phyloP scores from a whole-genome alignment of 2,888 invertebrate genomes.

The Odontocolon sp. region DNA sequence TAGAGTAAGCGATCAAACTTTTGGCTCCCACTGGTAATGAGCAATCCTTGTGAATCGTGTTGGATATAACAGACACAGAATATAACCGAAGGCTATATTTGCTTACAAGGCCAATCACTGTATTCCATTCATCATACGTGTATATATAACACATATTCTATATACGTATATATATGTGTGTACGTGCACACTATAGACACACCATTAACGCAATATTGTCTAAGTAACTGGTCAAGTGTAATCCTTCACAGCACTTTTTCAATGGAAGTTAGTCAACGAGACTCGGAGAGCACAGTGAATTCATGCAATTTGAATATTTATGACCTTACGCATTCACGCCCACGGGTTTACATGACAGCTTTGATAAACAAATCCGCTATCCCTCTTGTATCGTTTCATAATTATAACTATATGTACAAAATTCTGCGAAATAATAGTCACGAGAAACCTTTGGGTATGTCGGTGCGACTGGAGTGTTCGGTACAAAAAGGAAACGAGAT shows the following conservation, averaged over 20 bases:
- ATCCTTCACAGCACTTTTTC: neutral
- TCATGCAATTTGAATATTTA: conserved; percentile 30
- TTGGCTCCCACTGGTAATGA: too few relatives aligned
- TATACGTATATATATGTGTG: neutral
- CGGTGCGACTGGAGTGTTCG: neutral
- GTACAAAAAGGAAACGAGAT: neutral
- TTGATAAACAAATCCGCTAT: too few relatives aligned
- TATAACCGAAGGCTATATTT: too few relatives aligned
- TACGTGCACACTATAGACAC: neutral
- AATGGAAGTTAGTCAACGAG: neutral
- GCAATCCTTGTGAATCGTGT: too few relatives aligned
- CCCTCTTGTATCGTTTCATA: too few relatives aligned
- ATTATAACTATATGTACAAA: neutral
- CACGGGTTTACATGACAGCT: neutral
- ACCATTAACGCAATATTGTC: conserved; percentile 20
- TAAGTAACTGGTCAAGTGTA: neutral
- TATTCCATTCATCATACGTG: too few relatives aligned
- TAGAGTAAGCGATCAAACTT: too few relatives aligned
- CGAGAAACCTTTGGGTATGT: neutral
- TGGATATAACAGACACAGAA: too few relatives aligned
- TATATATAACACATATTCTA: neutral
- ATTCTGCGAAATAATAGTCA: neutral
- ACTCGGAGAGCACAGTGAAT: conserved; percentile 10
- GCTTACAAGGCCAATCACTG: too few relatives aligned
- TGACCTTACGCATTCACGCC: neutral